Evolutionary conservation across 2,797 vertebrate genomes (phyloP).

Genomic region (Menidia menidia): DNA sequence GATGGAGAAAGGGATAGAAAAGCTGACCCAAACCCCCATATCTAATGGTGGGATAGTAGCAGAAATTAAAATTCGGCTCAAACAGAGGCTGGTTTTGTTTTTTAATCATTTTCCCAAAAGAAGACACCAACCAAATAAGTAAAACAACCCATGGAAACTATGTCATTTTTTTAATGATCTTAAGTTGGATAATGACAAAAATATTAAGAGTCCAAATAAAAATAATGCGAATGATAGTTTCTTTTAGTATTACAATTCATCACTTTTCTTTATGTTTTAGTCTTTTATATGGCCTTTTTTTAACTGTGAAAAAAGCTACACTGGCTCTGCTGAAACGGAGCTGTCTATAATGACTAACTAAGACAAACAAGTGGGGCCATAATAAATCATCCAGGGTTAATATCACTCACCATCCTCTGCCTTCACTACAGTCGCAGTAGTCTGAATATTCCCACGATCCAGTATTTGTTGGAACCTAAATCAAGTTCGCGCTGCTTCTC

Average conservation of each 20-base stretch:
- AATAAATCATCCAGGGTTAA: slow-evolving; percentile 12
- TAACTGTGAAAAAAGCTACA: no score
- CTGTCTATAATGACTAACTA: background rate
- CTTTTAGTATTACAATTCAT: no score
- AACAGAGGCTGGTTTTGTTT: background rate
- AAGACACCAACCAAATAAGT: no score
- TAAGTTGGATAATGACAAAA: background rate
- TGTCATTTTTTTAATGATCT: background rate
- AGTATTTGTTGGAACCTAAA: slow-evolving; percentile 25
- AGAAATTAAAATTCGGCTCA: no score
- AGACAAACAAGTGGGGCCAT: slow-evolving; percentile 2
- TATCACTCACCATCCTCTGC: slow-evolving; percentile 76
- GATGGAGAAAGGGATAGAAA: background rate
- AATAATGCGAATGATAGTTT: no score
- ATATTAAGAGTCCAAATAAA: background rate
- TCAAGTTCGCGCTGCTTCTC: slow-evolving; percentile 24
- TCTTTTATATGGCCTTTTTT: no score
- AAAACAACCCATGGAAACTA: background rate
- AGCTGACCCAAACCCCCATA: background rate
- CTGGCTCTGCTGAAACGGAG: background rate
- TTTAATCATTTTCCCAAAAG: background rate
- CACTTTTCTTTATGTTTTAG: no score
- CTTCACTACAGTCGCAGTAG: slow-evolving; percentile 39
- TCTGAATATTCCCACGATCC: slow-evolving; percentile 39
- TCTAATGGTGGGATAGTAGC: background rate